These are phyloP conservation scores for Eudemis profundana DNA, from an alignment of 2,888 invertebrate species.

Conservation along the genomic window DNA sequence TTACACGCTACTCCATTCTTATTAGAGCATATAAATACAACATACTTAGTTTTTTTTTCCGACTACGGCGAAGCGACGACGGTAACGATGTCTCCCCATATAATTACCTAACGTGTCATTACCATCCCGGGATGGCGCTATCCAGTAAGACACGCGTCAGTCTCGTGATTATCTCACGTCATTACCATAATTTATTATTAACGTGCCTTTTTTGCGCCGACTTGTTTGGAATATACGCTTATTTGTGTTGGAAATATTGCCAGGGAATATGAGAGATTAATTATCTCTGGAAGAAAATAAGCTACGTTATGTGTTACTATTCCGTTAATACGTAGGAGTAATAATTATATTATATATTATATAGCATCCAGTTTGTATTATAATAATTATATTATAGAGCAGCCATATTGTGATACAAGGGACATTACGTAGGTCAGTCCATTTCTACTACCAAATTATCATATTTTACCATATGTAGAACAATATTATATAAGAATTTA, in stretches of 20 bases:
- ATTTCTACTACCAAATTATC: too few species aligned
- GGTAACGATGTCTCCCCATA: conserved; percentile 6
- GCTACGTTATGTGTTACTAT: conserved; percentile 2
- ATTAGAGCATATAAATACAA: neutral
- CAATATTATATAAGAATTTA: too few species aligned
- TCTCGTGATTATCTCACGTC: conserved; percentile 34
- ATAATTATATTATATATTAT: too few species aligned
- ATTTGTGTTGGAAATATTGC: neutral
- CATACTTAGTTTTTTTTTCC: neutral
- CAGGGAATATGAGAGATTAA: conserved; percentile 13
- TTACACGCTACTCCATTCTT: too few species aligned
- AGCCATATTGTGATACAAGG: too few species aligned
- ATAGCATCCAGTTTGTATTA: too few species aligned
- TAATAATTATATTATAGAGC: too few species aligned
- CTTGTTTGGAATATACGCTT: conserved; percentile 8
- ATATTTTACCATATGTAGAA: too few species aligned
- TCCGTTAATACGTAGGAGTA: neutral
- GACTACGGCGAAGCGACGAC: too few species aligned
- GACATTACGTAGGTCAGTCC: too few species aligned
- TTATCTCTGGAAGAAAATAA: conserved; percentile 10
- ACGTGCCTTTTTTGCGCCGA: conserved; percentile 28
- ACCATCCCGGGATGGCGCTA: conserved; percentile 2
- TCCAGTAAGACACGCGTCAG: conserved; percentile 25
- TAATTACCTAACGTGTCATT: conserved; percentile 28
- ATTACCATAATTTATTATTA: conserved; percentile 38